Percentiles rank a stretch among this genome's conserved stretches.
phyloP scores from a whole-genome alignment of 2,797 vertebrate species.

The Argya squamiceps region DNA sequence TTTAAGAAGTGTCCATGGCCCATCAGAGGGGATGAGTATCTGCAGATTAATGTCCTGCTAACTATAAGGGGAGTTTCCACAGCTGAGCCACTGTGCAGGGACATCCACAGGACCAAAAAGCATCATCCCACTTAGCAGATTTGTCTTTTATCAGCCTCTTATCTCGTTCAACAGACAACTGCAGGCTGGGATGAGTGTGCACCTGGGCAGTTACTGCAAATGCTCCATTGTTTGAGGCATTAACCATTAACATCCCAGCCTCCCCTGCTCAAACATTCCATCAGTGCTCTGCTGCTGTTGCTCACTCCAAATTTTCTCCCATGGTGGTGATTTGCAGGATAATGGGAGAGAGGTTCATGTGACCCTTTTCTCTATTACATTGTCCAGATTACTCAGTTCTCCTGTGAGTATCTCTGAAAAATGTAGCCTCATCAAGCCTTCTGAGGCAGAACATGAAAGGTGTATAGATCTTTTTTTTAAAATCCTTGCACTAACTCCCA shows the following conservation, averaged over 20 bases:
- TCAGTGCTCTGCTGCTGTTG: neutral
- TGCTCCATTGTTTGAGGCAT: neutral
- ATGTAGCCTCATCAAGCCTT: neutral
- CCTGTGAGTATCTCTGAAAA: neutral
- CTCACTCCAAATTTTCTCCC: neutral
- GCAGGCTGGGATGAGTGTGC: neutral
- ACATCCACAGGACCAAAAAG: neutral
- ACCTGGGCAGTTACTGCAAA: neutral
- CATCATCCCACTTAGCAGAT: neutral
- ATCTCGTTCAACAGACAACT: neutral
- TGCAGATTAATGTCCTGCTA: neutral
- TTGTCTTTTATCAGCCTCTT: neutral
- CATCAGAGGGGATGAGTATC: neutral
- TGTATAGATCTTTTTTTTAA: neutral
- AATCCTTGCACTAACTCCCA: neutral
- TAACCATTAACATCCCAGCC: neutral
- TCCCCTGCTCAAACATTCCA: neutral
- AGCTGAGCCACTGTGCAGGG: neutral
- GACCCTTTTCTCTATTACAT: neutral
- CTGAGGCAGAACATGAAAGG: fast-evolving
- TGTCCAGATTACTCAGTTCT: neutral
- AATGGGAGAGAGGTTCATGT: neutral
- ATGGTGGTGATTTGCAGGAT: fast-evolving
- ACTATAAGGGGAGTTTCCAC: fast-evolving
- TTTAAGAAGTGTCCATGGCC: fast-evolving